A percentile compares a stretch with the other conserved stretches of the same genome.
These are phyloP conservation scores for Orchesellides sinensis DNA, from an alignment of 2,888 invertebrate species.

Conservation along the genomic window DNA sequence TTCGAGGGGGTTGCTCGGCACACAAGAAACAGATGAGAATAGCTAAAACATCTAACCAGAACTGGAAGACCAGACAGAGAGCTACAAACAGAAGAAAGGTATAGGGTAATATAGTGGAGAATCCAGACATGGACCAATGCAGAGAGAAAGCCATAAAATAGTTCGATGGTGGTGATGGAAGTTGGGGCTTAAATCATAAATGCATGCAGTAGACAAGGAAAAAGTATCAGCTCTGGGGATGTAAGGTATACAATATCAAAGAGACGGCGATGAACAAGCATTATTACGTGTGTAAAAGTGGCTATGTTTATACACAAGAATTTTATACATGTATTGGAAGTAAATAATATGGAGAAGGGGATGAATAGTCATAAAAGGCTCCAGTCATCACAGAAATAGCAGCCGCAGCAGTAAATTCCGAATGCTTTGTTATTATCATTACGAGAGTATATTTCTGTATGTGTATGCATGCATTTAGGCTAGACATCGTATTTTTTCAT, in stretches of 20 bases:
- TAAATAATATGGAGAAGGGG: conserved; percentile 41
- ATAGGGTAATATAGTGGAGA: no score
- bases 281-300: no score
- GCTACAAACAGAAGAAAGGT: no score
- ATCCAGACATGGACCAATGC: conserved; percentile 11
- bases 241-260: no score
- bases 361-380: conserved; percentile 60
- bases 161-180: conserved; percentile 25
- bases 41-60: not conserved
- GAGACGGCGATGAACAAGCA: no score
- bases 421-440: not conserved
- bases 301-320: conserved; percentile 13
- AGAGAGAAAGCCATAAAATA: conserved; percentile 54
- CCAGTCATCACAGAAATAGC: conserved; percentile 28
- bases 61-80: no score
- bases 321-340: conserved; percentile 21
- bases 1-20: not conserved
- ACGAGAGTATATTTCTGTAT: not conserved
- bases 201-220: conserved; percentile 11
- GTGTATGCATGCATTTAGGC: not conserved
- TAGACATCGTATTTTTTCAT: conserved; percentile 42
- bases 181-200: not conserved
- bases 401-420: not conserved
- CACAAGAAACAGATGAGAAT: not conserved
- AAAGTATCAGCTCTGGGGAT: no score